Evolutionary conservation across 2,113 vertebrate species (phyloP), one percentile per base, ranked within the genome.

Genomic region (zebrafish (Danio rerio)): DNA sequence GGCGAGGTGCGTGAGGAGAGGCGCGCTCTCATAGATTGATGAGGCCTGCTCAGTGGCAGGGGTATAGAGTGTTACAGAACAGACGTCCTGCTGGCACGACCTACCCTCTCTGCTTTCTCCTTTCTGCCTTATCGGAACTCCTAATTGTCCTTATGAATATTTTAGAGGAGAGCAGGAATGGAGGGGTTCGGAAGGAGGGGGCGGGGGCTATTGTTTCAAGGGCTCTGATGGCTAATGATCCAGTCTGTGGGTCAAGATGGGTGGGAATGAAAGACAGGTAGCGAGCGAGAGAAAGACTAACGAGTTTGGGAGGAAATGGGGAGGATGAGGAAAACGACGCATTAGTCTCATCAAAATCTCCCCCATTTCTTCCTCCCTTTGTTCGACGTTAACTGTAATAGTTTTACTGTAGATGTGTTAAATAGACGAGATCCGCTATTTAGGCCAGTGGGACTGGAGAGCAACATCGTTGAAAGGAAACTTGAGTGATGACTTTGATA

Each of bases 141-240:
- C 92, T 93, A 92, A 94, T 93, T 94, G 93, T 91, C 91, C 91
- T 94, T 90, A 94, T 94, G 93, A 93, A 94, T 94, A 94, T 94
- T 94, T 94, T 93, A 94, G 90, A 91, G 88, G 90, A 81, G 70
- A 91, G 92, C 90, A 91, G 90, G 90, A 93, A 92, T 87, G 87
- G 86, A 89, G 92, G 86, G 89, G 89, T 90, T 88, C 85, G 87
- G 88, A 31, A 31, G 31, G 31, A 31, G 31, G 86, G 88, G 87
- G 84, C 91, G 43, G 43, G 88, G 79, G 88, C 84, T 93, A 89
- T 87, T 90, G 93, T 94, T 93, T 93, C 92, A 94, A 90, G 90
- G 87, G 88, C 89, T 88, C 87, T 91, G 89, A 92, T 88, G 89
- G 89, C 90, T 92, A 92, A 93, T 93, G 91, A 92, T 92, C 90